Percentiles rank a stretch among this genome's conserved stretches.
These are phyloP conservation scores for Pegoplata infirma DNA, from an alignment of 2,888 invertebrate species.

Conservation along the genomic window DNA sequence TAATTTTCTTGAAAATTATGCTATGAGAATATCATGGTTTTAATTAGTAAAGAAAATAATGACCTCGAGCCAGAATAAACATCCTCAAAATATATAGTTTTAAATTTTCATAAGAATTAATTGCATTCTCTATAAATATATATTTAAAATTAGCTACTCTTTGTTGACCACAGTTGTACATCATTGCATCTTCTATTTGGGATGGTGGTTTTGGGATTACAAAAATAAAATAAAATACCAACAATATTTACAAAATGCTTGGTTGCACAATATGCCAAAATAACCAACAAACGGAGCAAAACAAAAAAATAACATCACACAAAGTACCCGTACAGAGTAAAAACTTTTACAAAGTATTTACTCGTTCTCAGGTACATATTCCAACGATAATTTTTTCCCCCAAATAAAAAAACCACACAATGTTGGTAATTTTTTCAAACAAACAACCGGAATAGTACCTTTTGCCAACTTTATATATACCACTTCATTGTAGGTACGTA, in stretches of 20 bases:
- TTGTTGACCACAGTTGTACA: too few species aligned
- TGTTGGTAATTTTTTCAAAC: slow-evolving; percentile 49
- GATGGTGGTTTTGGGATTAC: not conserved
- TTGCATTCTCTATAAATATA: too few species aligned
- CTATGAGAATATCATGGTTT: too few species aligned
- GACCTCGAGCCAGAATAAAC: too few species aligned
- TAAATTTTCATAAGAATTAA: too few species aligned
- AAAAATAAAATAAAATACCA: slow-evolving; percentile 32
- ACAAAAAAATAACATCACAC: slow-evolving; percentile 4
- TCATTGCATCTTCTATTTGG: too few species aligned
- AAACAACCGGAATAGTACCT: slow-evolving; percentile 46
- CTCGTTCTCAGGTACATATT: slow-evolving; percentile 40
- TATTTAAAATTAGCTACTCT: too few species aligned
- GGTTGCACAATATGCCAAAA: slow-evolving; percentile 51
- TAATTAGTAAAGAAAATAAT: too few species aligned
- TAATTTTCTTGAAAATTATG: too few species aligned
- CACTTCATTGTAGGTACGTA: not conserved
- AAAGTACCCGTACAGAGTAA: slow-evolving; percentile 27
- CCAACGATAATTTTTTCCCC: not conserved
- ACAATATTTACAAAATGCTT: slow-evolving; percentile 41
- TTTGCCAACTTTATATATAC: slow-evolving; percentile 12
- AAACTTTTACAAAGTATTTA: slow-evolving; percentile 43
- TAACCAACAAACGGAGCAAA: slow-evolving; percentile 15
- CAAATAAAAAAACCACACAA: slow-evolving; percentile 47
- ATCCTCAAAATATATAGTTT: too few species aligned